Percentiles rank a stretch among this genome's conserved stretches.
Evolutionary conservation across 2,797 vertebrate genomes (phyloP).

Genomic region (Rhinella marina): DNA sequence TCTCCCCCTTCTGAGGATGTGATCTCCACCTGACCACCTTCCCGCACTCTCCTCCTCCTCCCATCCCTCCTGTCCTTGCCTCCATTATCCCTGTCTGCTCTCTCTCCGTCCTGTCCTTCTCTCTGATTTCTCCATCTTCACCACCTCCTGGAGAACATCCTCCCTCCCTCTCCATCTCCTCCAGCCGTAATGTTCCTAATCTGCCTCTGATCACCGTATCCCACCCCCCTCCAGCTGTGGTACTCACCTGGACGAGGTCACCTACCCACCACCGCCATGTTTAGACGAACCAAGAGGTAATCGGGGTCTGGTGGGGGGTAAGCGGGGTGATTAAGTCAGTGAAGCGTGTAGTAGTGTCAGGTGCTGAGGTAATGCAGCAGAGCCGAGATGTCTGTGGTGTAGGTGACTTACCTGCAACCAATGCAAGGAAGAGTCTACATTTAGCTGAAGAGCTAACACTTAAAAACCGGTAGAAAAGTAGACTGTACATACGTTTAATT

Average conservation of each 20-base stretch:
- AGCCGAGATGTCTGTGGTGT: not conserved
- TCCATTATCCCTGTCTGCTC: not conserved
- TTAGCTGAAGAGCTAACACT: not conserved
- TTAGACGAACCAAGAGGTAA: slow-evolving; percentile 50
- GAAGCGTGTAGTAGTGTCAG: not conserved
- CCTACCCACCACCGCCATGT: slow-evolving; percentile 39
- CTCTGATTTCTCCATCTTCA: not conserved
- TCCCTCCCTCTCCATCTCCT: not conserved
- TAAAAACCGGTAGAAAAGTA: not conserved
- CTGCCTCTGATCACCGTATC: not conserved
- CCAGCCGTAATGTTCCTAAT: not conserved
- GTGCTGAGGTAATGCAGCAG: not conserved
- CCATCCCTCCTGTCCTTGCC: not conserved
- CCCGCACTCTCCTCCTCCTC: not conserved
- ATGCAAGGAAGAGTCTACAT: too few relatives aligned
- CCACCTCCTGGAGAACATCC: not conserved
- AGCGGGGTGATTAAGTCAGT: not conserved
- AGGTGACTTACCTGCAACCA: not conserved
- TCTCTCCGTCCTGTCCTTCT: not conserved
- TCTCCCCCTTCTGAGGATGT: not conserved
- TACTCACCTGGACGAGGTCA: slow-evolving; percentile 43
- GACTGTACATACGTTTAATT: not conserved
- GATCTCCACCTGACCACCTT: slow-evolving; percentile 12
- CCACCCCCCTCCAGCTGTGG: not conserved
- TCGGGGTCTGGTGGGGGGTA: not conserved